Conservation (phyloP, 2,113 vertebrate genomes). For the Merops nubicus region DNA sequence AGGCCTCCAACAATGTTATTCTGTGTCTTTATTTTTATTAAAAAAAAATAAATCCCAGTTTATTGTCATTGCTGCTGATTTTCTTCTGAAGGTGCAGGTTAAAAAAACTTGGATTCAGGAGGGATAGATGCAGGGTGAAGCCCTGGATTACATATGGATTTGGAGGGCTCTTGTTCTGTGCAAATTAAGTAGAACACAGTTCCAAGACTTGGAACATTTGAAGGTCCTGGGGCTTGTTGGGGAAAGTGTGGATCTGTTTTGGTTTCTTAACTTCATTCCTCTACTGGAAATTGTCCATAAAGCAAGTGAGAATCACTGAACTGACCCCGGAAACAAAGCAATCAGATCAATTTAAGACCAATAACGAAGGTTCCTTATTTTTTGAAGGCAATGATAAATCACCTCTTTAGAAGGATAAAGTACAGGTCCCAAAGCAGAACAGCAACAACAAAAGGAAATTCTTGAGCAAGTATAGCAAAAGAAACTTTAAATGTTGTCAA, state of each 20-base stretch:
- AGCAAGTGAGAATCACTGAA: not conserved
- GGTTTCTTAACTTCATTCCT: not conserved
- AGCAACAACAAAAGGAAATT: conserved; percentile 19
- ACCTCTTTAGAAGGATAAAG: not conserved
- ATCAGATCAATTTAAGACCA: not conserved
- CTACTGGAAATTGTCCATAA: not conserved
- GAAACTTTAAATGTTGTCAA: not conserved
- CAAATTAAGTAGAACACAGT: not conserved
- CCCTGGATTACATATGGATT: not conserved
- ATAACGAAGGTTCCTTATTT: not conserved
- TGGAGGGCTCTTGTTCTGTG: not conserved
- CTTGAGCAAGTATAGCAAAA: conserved; percentile 42
- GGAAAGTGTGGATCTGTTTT: not conserved
- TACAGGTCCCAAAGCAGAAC: not conserved
- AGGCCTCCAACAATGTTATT: not conserved
- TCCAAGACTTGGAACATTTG: not conserved
- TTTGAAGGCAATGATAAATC: not conserved
- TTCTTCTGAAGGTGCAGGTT: not conserved
- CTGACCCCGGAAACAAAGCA: not conserved
- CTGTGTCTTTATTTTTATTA: not conserved
- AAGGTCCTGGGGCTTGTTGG: not conserved
- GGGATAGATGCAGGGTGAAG: not conserved
- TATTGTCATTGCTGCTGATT: not conserved
- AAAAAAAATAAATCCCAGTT: no score
- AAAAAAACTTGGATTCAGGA: not conserved